Base-by-base conservation (phyloP, 2,113 vertebrate species). In the Oryzias celebensis region DNA sequence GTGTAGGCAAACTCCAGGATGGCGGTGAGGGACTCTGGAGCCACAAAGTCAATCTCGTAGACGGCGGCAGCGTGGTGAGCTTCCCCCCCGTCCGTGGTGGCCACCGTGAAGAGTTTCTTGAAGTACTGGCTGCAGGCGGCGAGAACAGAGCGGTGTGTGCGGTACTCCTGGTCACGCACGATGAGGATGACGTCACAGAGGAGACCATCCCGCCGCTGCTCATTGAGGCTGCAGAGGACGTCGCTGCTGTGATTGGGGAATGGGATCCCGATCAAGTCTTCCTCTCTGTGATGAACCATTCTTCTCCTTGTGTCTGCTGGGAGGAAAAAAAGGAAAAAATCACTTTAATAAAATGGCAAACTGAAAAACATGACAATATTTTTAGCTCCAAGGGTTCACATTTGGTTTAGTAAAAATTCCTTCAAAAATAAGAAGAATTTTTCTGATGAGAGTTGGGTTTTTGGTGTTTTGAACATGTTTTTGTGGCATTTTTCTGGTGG, bases 221-320 rank as follows among this genome's bases (percentile, higher is more conserved):
- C 94, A 0, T 99, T 99, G 13, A 99, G 89, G 45, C 97, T 94
- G 56, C 96, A 98, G 18, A 99, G 89, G 28, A 99, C 91, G 20
- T 99, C 96, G 0, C 93, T 98, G 94, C 97, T 99, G 91, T 99
- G 97, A 86, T 99, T 97, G 0, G 97, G 97, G 93, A 99, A 99
- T 62, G 97, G 97, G 78, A 99, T 99, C 87, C 97, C 97, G 0
- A 99, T 99, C 71, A 98, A 93, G 77, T 98, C 97, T 36, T 99
- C 96, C 67, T 94, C 92, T 84, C 93, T 90, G 93, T 93, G 93
- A 90, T 93, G 93, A 77, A 96, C 95, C 97, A 99, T 99, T 78
- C 90, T 49, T 48, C 73, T 56, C 42, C 58, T 23, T 44, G 12
- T 57, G 20, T 59, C 52, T 59, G 53, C 47, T 3, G n/a, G 62